These are phyloP conservation scores for Sebastes aleutianus DNA, from an alignment of 2,797 vertebrate genomes.

Conservation along the genomic window DNA sequence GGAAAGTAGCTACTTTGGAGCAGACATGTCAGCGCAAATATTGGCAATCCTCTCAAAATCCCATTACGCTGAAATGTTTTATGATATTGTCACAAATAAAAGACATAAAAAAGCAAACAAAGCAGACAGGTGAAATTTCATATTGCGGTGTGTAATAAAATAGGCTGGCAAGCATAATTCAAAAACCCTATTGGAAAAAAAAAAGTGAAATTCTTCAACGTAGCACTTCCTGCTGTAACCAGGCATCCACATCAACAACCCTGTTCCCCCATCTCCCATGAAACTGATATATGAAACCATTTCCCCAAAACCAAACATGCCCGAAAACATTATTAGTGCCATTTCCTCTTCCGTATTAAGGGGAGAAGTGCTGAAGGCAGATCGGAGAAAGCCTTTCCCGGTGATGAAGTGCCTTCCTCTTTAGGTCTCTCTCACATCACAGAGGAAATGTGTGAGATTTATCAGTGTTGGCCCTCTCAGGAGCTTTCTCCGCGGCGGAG, in stretches of 20 bases:
- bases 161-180: conserved; percentile 41
- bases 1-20: conserved; percentile 25
- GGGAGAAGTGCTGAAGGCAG: conserved; percentile 81
- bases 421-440: conserved; percentile 79
- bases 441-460: conserved; percentile 82
- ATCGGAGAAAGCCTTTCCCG: conserved; percentile 73
- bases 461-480: conserved; percentile 75
- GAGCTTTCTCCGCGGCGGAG: conserved; percentile 59
- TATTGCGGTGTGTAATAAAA: conserved; percentile 44
- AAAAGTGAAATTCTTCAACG: conserved; percentile 66
- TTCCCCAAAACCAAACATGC: conserved; percentile 86
- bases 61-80: conserved; percentile 35
- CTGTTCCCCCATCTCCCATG: conserved; percentile 67
- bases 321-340: conserved; percentile 86
- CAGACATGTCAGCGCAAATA: conserved; percentile 32
- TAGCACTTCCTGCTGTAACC: conserved; percentile 56
- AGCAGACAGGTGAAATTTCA: conserved; percentile 32
- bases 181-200: conserved; percentile 13
- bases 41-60: conserved; percentile 52
- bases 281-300: conserved; percentile 86
- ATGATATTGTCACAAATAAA: conserved; percentile 37
- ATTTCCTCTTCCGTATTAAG: conserved; percentile 83
- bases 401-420: conserved; percentile 84
- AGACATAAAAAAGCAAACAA: conserved; percentile 44
- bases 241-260: conserved; percentile 64